Percentiles rank a stretch among this genome's conserved stretches.
Conservation (phyloP, 2,888 invertebrate genomes). For the Oxycera nigricornis region DNA sequence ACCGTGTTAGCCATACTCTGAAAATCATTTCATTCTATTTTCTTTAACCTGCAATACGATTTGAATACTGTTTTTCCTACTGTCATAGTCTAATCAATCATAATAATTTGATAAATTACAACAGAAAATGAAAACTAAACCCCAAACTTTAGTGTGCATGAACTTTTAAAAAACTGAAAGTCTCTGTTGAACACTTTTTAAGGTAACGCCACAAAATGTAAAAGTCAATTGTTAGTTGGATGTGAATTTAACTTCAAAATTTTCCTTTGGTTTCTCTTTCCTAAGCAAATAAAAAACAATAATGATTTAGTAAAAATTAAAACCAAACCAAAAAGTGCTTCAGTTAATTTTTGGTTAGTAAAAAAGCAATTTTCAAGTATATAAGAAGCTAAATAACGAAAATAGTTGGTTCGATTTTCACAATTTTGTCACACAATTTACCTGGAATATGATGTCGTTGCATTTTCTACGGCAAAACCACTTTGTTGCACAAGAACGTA, state of each 20-base stretch:
- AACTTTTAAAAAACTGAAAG: too few relatives aligned
- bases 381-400: not conserved
- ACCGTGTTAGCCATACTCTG: too few relatives aligned
- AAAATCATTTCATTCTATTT: too few relatives aligned
- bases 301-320: not conserved
- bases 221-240: not conserved
- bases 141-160: too few relatives aligned
- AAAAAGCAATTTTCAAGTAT: not conserved
- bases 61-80: too few relatives aligned
- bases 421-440: conserved; percentile 54
- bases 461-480: conserved; percentile 64
- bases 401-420: not conserved
- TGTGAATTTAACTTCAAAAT: not conserved
- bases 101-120: too few relatives aligned
- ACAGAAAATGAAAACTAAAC: too few relatives aligned
- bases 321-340: not conserved
- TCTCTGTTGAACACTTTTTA: too few relatives aligned
- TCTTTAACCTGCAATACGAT: too few relatives aligned
- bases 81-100: too few relatives aligned
- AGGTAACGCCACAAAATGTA: too few relatives aligned
- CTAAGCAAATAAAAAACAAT: conserved; percentile 24
- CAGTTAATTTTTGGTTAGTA: not conserved
- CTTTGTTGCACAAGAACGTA: conserved; percentile 66
- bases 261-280: conserved; percentile 15
- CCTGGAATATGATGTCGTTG: conserved; percentile 68